Evolutionary conservation across 2,113 vertebrate species (phyloP).

Genomic region (Campylorhamphus procurvoides): DNA sequence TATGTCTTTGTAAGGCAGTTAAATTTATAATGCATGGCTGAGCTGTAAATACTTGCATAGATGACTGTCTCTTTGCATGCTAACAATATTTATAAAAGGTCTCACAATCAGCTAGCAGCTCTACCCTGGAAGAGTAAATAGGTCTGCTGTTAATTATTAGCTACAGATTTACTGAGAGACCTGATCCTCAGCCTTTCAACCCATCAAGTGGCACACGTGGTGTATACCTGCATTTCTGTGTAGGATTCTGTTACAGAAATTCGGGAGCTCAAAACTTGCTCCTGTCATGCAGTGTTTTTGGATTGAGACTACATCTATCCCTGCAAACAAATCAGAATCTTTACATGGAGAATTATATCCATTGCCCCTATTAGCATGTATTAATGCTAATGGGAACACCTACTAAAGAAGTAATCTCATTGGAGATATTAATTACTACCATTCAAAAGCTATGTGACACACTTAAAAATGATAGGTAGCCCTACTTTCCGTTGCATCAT

Average conservation of each 20-base stretch:
- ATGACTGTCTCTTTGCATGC: background rate
- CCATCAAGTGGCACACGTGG: background rate
- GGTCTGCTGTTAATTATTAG: conserved; percentile 44
- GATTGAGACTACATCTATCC: background rate
- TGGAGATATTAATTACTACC: background rate
- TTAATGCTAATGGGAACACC: conserved; percentile 26
- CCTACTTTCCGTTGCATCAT: conserved; percentile 22
- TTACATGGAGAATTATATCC: background rate
- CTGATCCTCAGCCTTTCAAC: background rate
- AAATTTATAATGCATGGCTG: background rate
- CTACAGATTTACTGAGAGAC: background rate
- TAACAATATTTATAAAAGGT: background rate
- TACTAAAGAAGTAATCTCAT: conserved; percentile 9
- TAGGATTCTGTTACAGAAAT: background rate
- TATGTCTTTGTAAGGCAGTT: background rate
- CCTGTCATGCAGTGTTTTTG: background rate
- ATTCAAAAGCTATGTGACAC: background rate
- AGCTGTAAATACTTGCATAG: background rate
- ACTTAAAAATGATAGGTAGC: background rate
- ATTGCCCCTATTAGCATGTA: background rate
- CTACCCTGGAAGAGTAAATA: conserved; percentile 31
- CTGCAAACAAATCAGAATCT: background rate
- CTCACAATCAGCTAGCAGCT: background rate
- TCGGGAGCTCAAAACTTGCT: background rate
- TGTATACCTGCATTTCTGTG: background rate